These are phyloP conservation scores for Hippocampus abdominalis DNA, from an alignment of 2,113 vertebrate species.

Conservation along the genomic window DNA sequence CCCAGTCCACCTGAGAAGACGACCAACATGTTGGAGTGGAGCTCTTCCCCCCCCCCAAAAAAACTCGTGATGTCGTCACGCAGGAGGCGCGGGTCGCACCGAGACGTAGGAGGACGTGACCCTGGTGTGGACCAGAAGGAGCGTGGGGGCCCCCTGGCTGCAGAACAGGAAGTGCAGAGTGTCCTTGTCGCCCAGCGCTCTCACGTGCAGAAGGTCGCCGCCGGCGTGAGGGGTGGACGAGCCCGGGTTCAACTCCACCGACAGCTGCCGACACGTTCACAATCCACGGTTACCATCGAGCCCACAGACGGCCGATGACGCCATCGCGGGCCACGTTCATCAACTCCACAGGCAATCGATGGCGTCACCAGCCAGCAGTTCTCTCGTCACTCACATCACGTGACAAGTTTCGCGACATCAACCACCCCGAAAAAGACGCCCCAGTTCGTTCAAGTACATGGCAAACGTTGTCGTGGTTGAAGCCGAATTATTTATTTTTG, in stretches of 20 bases:
- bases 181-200: constrained; percentile 73
- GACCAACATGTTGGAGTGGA: not conserved
- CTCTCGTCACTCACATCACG: not conserved
- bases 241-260: constrained; percentile 72
- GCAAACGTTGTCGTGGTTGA: too few species aligned
- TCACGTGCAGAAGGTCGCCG: constrained; percentile 78
- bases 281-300: not conserved
- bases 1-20: constrained; percentile 77
- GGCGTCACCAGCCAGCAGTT: too few species aligned
- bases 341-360: too few species aligned
- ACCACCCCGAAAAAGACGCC: not conserved
- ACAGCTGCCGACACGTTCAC: constrained; percentile 66
- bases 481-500: not conserved
- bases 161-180: constrained; percentile 85
- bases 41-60: not conserved
- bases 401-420: not conserved
- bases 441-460: not conserved
- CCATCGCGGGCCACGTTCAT: too few species aligned
- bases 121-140: constrained; percentile 79
- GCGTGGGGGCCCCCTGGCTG: constrained; percentile 77
- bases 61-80: not conserved
- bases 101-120: constrained; percentile 64
- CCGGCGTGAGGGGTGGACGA: constrained; percentile 2
- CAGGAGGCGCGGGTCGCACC: not conserved
- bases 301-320: not conserved